These are phyloP conservation scores for Philonicus albiceps DNA, from an alignment of 2,888 invertebrate species.

Conservation along the genomic window DNA sequence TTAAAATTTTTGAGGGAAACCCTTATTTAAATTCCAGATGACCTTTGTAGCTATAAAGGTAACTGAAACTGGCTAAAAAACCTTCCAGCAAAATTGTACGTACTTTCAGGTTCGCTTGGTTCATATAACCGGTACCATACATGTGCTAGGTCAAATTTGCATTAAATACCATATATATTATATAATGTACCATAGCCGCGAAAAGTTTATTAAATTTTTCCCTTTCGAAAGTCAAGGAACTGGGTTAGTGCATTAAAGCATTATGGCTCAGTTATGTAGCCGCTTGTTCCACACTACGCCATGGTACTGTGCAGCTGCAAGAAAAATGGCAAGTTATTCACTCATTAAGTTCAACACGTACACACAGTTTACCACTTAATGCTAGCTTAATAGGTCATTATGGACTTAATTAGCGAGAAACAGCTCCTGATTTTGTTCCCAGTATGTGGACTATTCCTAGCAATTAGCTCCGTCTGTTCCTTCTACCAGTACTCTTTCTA, in stretches of 20 bases:
- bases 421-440: constrained; percentile 31
- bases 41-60: neutral
- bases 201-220: constrained; percentile 26
- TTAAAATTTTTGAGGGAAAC: neutral
- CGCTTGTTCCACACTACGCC: neutral
- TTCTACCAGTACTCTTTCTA: neutral
- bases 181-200: neutral
- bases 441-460: constrained; percentile 19
- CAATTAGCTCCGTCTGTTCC: constrained; percentile 15
- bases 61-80: neutral
- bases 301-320: neutral
- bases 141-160: neutral
- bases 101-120: neutral
- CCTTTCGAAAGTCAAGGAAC: neutral
- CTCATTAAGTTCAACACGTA: constrained; percentile 33
- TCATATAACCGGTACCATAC: neutral
- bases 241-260: constrained; percentile 18
- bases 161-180: neutral
- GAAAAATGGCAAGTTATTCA: constrained; percentile 21
- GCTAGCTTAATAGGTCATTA: constrained; percentile 40
- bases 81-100: neutral
- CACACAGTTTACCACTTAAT: constrained; percentile 40
- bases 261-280: neutral
- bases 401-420: constrained; percentile 35
- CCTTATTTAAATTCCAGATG: neutral